Conservation (phyloP, 30 jellyfish, hydroid and myxozoan genomes). For the Cassiopea xamachana region DNA sequence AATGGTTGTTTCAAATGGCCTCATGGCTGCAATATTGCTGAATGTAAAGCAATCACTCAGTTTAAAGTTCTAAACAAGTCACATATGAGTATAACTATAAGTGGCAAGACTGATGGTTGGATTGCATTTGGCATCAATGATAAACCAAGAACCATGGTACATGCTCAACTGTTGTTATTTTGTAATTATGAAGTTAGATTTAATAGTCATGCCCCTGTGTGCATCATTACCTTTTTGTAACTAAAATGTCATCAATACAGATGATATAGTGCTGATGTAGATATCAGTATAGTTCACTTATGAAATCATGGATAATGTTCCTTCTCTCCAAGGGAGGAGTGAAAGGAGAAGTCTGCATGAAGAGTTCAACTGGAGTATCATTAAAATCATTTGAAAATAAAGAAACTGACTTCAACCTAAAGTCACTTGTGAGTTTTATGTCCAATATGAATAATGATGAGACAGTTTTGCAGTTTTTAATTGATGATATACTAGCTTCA, state of each 20-base stretch:
- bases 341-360: slow-evolving; percentile 61
- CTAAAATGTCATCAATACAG: too few species aligned
- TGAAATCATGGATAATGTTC: neutral
- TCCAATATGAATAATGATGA: too few species aligned
- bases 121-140: slow-evolving; percentile 62
- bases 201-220: too few species aligned
- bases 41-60: slow-evolving; percentile 19
- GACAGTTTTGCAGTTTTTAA: too few species aligned
- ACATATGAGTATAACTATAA: neutral
- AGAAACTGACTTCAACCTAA: slow-evolving; percentile 52
- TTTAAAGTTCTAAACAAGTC: neutral
- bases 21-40: slow-evolving; percentile 4
- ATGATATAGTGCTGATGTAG: neutral
- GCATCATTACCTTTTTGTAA: too few species aligned
- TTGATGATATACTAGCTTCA: too few species aligned
- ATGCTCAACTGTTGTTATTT: neutral
- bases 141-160: slow-evolving; percentile 58
- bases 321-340: slow-evolving; percentile 49
- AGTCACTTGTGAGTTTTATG: slow-evolving; percentile 31
- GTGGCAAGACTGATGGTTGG: slow-evolving; percentile 59
- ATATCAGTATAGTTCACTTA: neutral
- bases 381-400: slow-evolving; percentile 42
- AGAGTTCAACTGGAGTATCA: neutral
- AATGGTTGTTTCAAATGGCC: slow-evolving; percentile 59
- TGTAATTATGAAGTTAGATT: too few species aligned